Evolutionary conservation across 2,113 vertebrate species (phyloP), one percentile per base, ranked within the genome.

Genomic region (Melanocharis versteri): DNA sequence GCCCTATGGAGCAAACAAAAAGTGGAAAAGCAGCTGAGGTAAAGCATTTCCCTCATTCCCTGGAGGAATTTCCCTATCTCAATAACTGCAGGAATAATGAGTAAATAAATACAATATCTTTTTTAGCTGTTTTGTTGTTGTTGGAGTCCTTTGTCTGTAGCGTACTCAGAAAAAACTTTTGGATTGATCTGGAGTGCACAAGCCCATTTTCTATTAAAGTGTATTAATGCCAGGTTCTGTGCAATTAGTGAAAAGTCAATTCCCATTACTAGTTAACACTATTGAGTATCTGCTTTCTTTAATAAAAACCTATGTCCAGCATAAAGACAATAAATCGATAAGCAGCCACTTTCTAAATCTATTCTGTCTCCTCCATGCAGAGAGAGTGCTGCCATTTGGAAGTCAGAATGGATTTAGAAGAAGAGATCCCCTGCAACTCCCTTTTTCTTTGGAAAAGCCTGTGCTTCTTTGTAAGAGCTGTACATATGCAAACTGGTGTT

Each of bases 211-310:
- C 98, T 98, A 98, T 98, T 98, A 98, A 98, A 98, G 97, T 97
- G 96, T 98, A 98, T 98, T 98, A 98, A 98, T 98, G 98, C 98
- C 98, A 98, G 98, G 95, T 98, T 98, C 98, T 98, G 97, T 98
- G 98, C 98, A 99, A 99, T 99, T 99, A 99, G 98, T 98, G 98
- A 98, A 98, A 98, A 99, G 99, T 99, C 99, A 99, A 99, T 99
- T 98, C 98, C 98, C 98, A 99, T 99, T 98, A 98, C 98, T 98
- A 98, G 98, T 99, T 98, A 98, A 98, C 98, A 91, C 97, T 98
- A 99, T 99, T 98, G 99, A 99, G 97, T 98, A 99, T 98, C 98
- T 99, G 99, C 98, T 99, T 98, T 98, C 98, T 98, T 98, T 98
- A 99, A 99, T 99, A 99, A 99, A 99, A 99, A 98, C 97, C 98